Base-by-base conservation (phyloP, 2,797 vertebrate genomes). In the Crax fasciolata region DNA sequence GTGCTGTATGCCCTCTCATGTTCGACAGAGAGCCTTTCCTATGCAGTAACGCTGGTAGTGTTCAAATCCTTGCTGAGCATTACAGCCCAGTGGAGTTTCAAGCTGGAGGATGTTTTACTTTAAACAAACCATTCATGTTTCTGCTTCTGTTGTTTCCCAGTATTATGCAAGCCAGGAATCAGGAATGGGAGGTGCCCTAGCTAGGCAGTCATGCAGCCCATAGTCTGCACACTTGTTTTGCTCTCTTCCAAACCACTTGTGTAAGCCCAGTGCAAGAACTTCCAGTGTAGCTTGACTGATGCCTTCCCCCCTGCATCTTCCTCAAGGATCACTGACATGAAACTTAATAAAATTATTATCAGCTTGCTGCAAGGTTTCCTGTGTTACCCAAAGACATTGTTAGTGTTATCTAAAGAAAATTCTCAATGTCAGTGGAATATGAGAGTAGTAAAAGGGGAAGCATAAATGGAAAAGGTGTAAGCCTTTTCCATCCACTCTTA, bases 81-180 rank as follows among this genome's bases (percentile, higher is more conserved):
- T 13, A 9, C 55, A 75, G 65, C n/a, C 46, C 87, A 20, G 0
- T 20, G 17, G 21, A 62, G 49, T 70, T 89, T 38, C 54, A 83
- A 44, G 41, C 30, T 75, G 62, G 80, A 92, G 92, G 93, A 95
- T 96, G 91, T 93, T 89, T 93, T 92, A 93, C 43, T 95, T 93
- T 93, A 96, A 96, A 96, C 92, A 96, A 94, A 89, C 75, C 81
- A 75, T 92, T 92, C 73, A 83, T 77, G 46, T 92, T 96, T 92
- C 72, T 93, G 78, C 61, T 62, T 74, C 55, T 89, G 76, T 92
- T 91, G 93, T 92, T 96, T 96, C 93, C 94, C 92, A 94, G 84
- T 95, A 93, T 97, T 93, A 93, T 96, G 70, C 58, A 68, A 90
- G 74, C 44, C 87, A 61, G 86, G 89, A 95, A 77, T 80, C 78